Evolutionary conservation across 2,113 vertebrate species (phyloP).

Genomic region (Lethenteron reissneri): DNA sequence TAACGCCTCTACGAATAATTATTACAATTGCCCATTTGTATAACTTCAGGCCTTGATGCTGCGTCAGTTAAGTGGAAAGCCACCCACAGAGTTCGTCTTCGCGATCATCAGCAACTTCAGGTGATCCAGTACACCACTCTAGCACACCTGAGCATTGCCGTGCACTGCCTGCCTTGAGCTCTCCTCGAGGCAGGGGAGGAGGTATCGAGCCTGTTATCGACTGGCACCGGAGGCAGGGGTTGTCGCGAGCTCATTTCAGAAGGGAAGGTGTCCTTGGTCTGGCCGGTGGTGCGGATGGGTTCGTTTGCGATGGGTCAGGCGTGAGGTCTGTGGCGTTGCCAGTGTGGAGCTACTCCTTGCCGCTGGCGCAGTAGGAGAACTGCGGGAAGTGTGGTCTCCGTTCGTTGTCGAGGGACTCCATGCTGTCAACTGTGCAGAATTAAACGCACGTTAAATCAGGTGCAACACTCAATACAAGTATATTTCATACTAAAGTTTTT

Average conservation of each 20-base stretch:
- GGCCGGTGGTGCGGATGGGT: conserved; percentile 1
- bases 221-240: not conserved
- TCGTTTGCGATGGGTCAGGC: not conserved
- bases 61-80: too few species aligned
- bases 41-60: too few species aligned
- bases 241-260: not conserved
- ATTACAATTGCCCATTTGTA: too few species aligned
- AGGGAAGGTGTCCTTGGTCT: not conserved
- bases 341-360: conserved; percentile 53
- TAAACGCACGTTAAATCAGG: too few species aligned
- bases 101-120: too few species aligned
- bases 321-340: not conserved
- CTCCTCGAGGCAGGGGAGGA: not conserved
- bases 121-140: too few species aligned
- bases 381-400: conserved; percentile 91
- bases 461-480: too few species aligned
- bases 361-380: conserved; percentile 93
- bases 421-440: conserved; percentile 31
- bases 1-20: too few species aligned
- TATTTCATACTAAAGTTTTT: too few species aligned
- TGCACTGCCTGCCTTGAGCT: not conserved
- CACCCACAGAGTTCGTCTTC: too few species aligned
- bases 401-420: conserved; percentile 88
- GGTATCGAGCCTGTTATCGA: not conserved
- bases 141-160: too few species aligned